Conservation (phyloP, 2,888 invertebrate species). For the Noctua pronuba region DNA sequence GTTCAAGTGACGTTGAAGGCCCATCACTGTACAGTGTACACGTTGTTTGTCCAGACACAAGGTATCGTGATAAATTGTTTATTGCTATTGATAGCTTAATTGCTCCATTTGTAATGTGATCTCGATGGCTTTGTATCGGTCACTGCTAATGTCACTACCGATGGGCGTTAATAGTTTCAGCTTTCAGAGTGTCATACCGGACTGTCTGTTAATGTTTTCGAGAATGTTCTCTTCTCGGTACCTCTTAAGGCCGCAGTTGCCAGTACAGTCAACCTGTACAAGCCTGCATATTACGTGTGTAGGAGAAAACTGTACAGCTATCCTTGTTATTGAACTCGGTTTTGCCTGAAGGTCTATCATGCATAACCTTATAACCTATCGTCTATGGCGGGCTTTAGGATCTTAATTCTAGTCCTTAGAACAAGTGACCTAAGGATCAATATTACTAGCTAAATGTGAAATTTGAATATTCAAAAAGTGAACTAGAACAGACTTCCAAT, state of each 20-base stretch:
- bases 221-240: not conserved
- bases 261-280: not conserved
- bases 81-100: constrained; percentile 54
- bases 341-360: not conserved
- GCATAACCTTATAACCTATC: not conserved
- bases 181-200: constrained; percentile 17
- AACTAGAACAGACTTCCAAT: not conserved
- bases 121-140: constrained; percentile 34
- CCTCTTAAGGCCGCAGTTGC: not conserved
- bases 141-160: constrained; percentile 44
- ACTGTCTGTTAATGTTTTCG: not conserved
- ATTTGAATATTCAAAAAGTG: not conserved
- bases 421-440: no score
- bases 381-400: not conserved
- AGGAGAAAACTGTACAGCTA: not conserved
- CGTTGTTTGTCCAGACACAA: constrained; percentile 15
- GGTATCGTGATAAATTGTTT: constrained; percentile 44
- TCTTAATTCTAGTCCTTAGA: not conserved
- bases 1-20: not conserved
- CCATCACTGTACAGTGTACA: not conserved
- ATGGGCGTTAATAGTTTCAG: constrained; percentile 42
- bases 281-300: not conserved
- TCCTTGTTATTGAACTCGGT: not conserved
- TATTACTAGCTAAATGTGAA: not conserved
- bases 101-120: constrained; percentile 63